A percentile compares a stretch with the other conserved stretches of the same genome.
Evolutionary conservation across 2,113 vertebrate genomes (phyloP).

Genomic region (Colistium nudipinnis): DNA sequence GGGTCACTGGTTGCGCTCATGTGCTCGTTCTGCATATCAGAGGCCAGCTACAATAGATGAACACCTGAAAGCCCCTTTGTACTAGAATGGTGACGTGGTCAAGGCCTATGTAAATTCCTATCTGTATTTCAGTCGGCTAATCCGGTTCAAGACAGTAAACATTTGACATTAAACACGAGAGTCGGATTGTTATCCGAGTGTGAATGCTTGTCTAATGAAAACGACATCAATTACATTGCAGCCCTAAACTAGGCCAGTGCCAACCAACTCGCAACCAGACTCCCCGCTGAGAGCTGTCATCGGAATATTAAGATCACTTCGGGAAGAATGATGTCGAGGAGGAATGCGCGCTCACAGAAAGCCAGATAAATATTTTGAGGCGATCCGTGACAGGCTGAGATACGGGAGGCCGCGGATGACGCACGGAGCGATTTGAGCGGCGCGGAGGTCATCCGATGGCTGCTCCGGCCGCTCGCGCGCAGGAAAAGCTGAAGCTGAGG

Average conservation of each 20-base stretch:
- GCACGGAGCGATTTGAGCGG: slow-evolving; percentile 59
- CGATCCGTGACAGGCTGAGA: slow-evolving; percentile 69
- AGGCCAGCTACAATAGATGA: slow-evolving; percentile 44
- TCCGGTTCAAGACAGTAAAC: too few species aligned
- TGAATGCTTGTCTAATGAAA: not conserved
- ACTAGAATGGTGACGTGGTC: slow-evolving; percentile 13
- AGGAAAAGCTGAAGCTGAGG: slow-evolving; percentile 34
- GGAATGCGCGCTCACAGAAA: slow-evolving; percentile 31
- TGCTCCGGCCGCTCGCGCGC: slow-evolving; percentile 33
- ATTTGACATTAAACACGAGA: too few species aligned
- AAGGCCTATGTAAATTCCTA: slow-evolving; percentile 9
- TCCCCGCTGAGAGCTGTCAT: not conserved
- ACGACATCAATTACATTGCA: slow-evolving; percentile 1
- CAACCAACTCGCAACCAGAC: not conserved
- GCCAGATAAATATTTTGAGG: slow-evolving; percentile 47
- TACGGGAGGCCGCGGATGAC: slow-evolving; percentile 56
- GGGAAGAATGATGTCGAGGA: slow-evolving; percentile 6
- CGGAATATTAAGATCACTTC: slow-evolving; percentile 18
- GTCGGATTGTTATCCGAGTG: too few species aligned
- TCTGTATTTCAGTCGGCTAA: not conserved
- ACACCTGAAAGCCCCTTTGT: slow-evolving; percentile 29
- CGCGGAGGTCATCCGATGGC: slow-evolving; percentile 65
- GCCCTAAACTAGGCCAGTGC: not conserved
- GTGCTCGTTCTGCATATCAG: slow-evolving; percentile 39
- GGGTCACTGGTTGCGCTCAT: slow-evolving; percentile 26